Base-by-base conservation (phyloP, 2,797 vertebrate species). In the Decapterus maruadsi region DNA sequence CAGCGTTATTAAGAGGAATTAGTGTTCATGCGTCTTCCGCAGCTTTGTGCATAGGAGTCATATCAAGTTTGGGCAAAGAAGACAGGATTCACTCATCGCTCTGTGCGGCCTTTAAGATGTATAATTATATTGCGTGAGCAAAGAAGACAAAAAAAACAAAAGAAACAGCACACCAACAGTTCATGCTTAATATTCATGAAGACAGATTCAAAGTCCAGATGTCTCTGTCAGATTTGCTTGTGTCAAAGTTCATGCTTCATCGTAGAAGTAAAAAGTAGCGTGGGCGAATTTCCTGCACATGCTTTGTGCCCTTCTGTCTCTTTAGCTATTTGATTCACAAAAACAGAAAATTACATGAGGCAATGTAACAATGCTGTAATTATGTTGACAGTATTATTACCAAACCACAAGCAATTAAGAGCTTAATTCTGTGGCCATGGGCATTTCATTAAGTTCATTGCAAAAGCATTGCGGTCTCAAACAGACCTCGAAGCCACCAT, bases 31-130 rank as follows among this genome's bases (percentile, higher is more conserved):
- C 48, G 14, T 38, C 58, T 34, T 57, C n/a, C 63, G 42, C 73
- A 66, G 51, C 51, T 67, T 50, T 62, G 22, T 56, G 43, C 29
- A 38, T 46, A 38, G 62, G 12, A 68, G 38, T 14, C 42, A 42
- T 17, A 10, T 74, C 56, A 77, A 61, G 78, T 77, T 77, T 20
- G 31, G 64, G 9, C 66, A 67, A 55, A 51, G 45, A 42, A 0
- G 29, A 38, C 0, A 2, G 12, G 1, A 68, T 43, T 75, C 1
- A 59, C 59, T 40, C 59, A 1, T 8, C 34, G 75, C 1, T 7
- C 38, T n/a, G 72, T 57, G 19, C 31, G 34, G 2, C 42, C 31
- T 8, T 2, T 2, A 10, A 5, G 54, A 9, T 20, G 16, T n/a
- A 17, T 20, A 0, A 8, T 11, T 0, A 48, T 57, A 8, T 34